These are phyloP conservation scores for Ypsolopha sequella DNA, from an alignment of 2,888 invertebrate genomes.

Conservation along the genomic window DNA sequence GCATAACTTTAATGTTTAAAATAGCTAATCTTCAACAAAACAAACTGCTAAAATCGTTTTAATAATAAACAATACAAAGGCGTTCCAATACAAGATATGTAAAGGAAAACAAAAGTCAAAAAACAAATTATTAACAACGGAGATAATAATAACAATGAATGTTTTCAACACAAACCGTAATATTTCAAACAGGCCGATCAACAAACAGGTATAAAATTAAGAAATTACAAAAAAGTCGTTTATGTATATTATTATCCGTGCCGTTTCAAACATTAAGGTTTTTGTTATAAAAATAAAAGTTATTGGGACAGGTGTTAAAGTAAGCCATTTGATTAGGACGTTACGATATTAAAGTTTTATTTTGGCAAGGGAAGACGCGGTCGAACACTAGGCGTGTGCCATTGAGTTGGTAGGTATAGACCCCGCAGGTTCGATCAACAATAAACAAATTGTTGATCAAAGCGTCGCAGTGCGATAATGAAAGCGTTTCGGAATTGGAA, in stretches of 20 bases:
- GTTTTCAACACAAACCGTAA: background rate
- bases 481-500: no score
- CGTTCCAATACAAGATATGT: background rate
- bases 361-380: slow-evolving; percentile 56
- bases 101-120: background rate
- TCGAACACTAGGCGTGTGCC: slow-evolving; percentile 15
- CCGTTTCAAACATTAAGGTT: slow-evolving; percentile 21
- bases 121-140: background rate
- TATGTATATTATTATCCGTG: background rate
- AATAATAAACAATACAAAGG: background rate
- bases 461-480: no score
- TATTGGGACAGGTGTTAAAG: slow-evolving; percentile 36
- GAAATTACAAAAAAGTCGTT: slow-evolving; percentile 2
- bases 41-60: no score
- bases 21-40: no score
- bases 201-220: background rate
- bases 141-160: background rate
- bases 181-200: background rate
- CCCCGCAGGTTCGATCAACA: no score
- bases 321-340: slow-evolving; percentile 33
- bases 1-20: no score
- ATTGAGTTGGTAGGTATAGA: background rate
- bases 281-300: slow-evolving; percentile 15
- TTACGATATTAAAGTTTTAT: slow-evolving; percentile 64
- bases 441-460: no score